A percentile compares a stretch with the other conserved stretches of the same genome.
Conservation (phyloP, 1,140 invertebrate genomes). For the Drosophila kikkawai region DNA sequence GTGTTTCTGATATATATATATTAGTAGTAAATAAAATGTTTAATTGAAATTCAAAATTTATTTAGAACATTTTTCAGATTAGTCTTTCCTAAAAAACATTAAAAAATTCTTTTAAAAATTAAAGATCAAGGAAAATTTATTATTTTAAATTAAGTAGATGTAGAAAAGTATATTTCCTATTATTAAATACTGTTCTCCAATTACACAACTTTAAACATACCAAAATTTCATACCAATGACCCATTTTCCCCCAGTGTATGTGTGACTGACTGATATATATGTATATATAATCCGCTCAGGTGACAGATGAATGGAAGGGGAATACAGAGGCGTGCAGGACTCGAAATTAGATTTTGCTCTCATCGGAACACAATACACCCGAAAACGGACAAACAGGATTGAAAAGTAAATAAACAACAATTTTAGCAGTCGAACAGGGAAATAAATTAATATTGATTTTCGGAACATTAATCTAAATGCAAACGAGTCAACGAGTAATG, state of each 20-base stretch:
- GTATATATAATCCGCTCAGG: constrained; percentile 7
- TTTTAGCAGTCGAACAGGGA: constrained; percentile 39
- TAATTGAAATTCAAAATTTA: too few relatives aligned
- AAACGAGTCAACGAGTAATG: constrained; percentile 44
- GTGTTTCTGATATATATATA: too few relatives aligned
- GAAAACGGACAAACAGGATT: constrained; percentile 38
- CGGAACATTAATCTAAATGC: constrained; percentile 45
- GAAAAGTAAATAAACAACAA: constrained; percentile 54
- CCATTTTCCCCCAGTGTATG: background rate
- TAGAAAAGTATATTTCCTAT: background rate
- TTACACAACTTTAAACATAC: background rate
- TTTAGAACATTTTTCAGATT: too few relatives aligned
- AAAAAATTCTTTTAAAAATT: background rate
- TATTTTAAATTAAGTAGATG: too few relatives aligned
- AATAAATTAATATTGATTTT: constrained; percentile 53
- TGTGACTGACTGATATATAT: constrained; percentile 21
- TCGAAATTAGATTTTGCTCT: constrained; percentile 53
- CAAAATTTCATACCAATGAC: background rate
- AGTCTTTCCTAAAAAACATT: too few relatives aligned
- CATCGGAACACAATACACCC: constrained; percentile 18
- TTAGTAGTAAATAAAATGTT: too few relatives aligned
- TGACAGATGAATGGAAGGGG: background rate
- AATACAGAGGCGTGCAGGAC: constrained; percentile 33
- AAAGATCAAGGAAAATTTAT: background rate
- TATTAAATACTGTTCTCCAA: background rate